These are phyloP conservation scores for Parazoanthus swiftii DNA, from an alignment of 92 coral and sea anemone genomes.

Conservation along the genomic window DNA sequence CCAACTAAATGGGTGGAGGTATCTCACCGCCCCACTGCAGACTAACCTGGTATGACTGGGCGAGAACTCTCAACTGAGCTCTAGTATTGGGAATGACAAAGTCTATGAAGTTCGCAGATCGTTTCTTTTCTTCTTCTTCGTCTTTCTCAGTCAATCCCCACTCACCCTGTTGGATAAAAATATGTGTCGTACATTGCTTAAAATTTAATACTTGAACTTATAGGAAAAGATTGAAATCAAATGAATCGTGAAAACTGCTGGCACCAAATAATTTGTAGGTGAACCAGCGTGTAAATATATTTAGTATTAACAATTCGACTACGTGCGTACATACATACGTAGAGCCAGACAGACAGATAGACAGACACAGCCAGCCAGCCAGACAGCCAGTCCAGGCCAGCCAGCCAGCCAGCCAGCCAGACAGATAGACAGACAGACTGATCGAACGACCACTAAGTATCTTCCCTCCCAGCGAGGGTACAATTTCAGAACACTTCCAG, in stretches of 20 bases:
- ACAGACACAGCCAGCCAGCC: not conserved
- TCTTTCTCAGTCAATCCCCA: conserved; percentile 97
- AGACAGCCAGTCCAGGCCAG: not conserved
- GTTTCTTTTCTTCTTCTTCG: conserved; percentile 83
- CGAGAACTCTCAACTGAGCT: conserved; percentile 87
- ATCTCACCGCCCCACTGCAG: not conserved
- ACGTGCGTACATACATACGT: not conserved
- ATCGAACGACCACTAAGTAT: not conserved
- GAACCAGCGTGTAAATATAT: not conserved
- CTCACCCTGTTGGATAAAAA: conserved; percentile 64
- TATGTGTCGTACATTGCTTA: not conserved
- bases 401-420: not conserved
- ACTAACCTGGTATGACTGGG: conserved; percentile 94
- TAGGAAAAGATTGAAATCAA: not conserved
- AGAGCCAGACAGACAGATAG: not conserved
- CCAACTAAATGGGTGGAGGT: too few relatives aligned
- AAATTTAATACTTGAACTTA: not conserved
- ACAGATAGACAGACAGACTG: not conserved
- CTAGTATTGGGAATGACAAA: conserved; percentile 81
- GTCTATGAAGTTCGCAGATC: conserved; percentile 86
- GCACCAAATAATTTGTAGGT: not conserved
- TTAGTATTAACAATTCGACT: not conserved
- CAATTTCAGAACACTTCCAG: too few relatives aligned
- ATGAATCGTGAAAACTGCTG: not conserved
- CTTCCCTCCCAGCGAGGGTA: not conserved